Evolutionary conservation across 23 tunicate species (phyloP), one percentile per base, ranked within the genome.

Genomic region (Halocynthia aurantium): DNA sequence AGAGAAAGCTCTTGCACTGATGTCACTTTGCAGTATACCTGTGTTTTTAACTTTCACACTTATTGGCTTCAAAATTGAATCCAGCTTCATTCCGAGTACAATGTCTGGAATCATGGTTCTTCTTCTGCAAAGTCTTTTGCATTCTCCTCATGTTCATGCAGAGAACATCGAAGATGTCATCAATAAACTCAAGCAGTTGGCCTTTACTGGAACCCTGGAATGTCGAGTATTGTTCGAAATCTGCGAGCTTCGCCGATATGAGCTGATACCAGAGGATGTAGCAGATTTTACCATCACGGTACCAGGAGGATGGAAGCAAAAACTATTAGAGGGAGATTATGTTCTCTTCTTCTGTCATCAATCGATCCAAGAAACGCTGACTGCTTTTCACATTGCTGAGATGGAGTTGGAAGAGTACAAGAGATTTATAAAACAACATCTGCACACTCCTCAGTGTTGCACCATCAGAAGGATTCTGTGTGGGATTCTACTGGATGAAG

Each of bases 71-170:
- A 65, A 65, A 65, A 8, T 65, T 9, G 31, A 65, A 65, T 6
- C 70, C 9, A 49, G 1, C 17, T 65, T 65, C 6, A 15, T 20
- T 20, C 70, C 70, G 31, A 65, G 31, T 49, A 65, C 70, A 9
- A 65, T 65, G 70, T 20, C 70, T 65, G 70, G 70, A 9, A 65
- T 11, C 31, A 65, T 65, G 70, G 19, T 65, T 15, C 17, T 65
- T 11, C 49, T 65, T 15, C 22, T 65, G 70, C 70, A 65, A 15
- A 65, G 70, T 15, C 10, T 65, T 8, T 10, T 65, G 31, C 70
- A 49, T 9, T 65, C 70, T 8, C 19, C 70, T 0, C 70, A 65
- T 49, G 31, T 6, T 65, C 70, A 65, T 65, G 49, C 22, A 65
- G 70, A 65, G 9, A 65, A 11, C 31, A 65, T 65, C 10, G 22